Base-by-base conservation (phyloP, 2,888 invertebrate genomes). In the Lissonota sp. region DNA sequence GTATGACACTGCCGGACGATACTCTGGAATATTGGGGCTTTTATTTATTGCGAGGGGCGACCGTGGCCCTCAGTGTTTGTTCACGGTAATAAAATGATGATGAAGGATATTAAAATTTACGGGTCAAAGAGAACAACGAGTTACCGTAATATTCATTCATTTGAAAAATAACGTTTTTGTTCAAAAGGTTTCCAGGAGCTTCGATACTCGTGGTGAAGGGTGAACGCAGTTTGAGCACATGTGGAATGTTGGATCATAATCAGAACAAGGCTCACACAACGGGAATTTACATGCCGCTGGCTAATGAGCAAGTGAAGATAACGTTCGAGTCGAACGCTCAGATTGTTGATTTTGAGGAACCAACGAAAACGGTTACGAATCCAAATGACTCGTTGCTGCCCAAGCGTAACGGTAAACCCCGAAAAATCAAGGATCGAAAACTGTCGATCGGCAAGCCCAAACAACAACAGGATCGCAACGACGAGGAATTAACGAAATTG, bases 21-120 rank as follows among this genome's bases (percentile, higher is more conserved):
- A 97, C 97, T 7, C 92, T 97, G 46, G 97, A 97, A 91, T 97
- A 97, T 91, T 97, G 97, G 97, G 97, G 97, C 2, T 97, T 97
- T 93, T 97, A 96, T 93, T 93, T 97, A 62, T 93, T 97, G 64
- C 95, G 95, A 92, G 97, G 97, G 37, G 97, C 97, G 1, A 94
- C 94, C 8, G 97, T 97, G 1, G 94, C 95, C 84, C 93, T 97
- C 37, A 96, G 96, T 88, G 96, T 96, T 58, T 97, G 97, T 90
- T 97, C 97, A 8, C 94, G 96, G 89, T 96, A 95, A 64, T 10
- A 12, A 14, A 55, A 12, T 14, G 62, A 58, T 62, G n/a, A 49
- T 42, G 39, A 40, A 37, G n/a, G 58, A 69, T 75, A 14, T 42
- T 14, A 8, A n/a, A 66, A 46, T 46, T 46, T 12, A 14, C 7